phyloP scores from a whole-genome alignment of 1,140 invertebrate genomes.

The Matsumurasca onukii region DNA sequence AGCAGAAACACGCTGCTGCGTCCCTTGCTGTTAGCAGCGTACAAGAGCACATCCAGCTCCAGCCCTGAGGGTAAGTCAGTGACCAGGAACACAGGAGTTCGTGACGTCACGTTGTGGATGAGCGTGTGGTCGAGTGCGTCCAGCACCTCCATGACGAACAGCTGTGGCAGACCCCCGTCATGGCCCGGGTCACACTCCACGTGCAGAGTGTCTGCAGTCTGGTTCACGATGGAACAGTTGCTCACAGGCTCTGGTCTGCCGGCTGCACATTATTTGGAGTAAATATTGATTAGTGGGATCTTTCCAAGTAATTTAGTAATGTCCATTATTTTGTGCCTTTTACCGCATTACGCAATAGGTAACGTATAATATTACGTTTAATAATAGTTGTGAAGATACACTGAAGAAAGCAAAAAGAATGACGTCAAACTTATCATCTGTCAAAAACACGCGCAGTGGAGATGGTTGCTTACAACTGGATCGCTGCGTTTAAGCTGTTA shows the following conservation, averaged over 20 bases:
- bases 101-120: conserved; percentile 58
- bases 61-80: conserved; percentile 62
- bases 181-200: conserved; percentile 62
- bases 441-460: background rate
- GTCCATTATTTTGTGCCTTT: no score
- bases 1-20: conserved; percentile 62
- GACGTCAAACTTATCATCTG: background rate
- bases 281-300: no score
- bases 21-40: conserved; percentile 70
- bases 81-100: conserved; percentile 63
- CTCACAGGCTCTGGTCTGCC: conserved; percentile 60
- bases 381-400: no score
- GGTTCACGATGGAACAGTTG: conserved; percentile 73
- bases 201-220: conserved; percentile 72
- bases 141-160: conserved; percentile 73
- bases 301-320: no score
- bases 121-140: conserved; percentile 54
- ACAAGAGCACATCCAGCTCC: conserved; percentile 64
- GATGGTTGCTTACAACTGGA: background rate
- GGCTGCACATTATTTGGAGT: no score
- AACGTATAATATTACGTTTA: no score
- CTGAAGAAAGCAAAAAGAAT: no score
- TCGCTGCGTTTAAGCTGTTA: background rate
- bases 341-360: no score
- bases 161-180: conserved; percentile 70